Base-by-base conservation (phyloP, 2,888 invertebrate species). In the Diplazon laetatorius region DNA sequence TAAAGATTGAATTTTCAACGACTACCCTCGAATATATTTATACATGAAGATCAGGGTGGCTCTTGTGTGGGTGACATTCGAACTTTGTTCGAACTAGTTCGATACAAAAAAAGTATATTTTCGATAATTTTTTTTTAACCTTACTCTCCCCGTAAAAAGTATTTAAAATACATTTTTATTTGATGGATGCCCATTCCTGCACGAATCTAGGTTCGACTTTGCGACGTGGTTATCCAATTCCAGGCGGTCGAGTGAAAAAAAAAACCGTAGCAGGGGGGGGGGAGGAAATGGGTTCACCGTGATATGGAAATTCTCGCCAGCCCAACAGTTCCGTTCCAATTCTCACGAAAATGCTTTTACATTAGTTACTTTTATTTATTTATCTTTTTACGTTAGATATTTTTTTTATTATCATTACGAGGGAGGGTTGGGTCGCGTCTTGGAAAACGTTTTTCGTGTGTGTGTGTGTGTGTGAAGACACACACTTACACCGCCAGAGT, bases 221-320 rank as follows among this genome's bases (percentile, higher is more conserved):
- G 18, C 42, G 25, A 22, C 22, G 52, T 42, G 25, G 16, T 35
- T 30, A 39, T 48, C 22, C 14, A 57, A 44, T 46, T 39, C 42
- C 39, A 65, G 42, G 30, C 52, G 63, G 12, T 35, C 35, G 57
- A 52, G 48, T 50, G 65, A 52, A 37, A 66, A 71, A n/a, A n/a
- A n/a, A n/a, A n/a, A n/a, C n/a, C 57, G 65, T 59, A 25, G 59
- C 25, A 37, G 50, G 65, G 59, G 50, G 59, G 66, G 71, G 46
- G 50, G 65, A 63, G 50, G 59, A 71, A 76, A 59, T 60, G 60
- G 59, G 76, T 52, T 76, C 52, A 65, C 70, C 76, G 65, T 66
- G 76, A 76, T 76, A 71, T 71, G 42, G 35, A 66, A 71, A 76
- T 76, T 71, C 60, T 14, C 65, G 12, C 65, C 5, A 59, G 37